These are phyloP conservation scores for Brachionus plicatilis DNA, from an alignment of 1,140 invertebrate species.

Conservation along the genomic window DNA sequence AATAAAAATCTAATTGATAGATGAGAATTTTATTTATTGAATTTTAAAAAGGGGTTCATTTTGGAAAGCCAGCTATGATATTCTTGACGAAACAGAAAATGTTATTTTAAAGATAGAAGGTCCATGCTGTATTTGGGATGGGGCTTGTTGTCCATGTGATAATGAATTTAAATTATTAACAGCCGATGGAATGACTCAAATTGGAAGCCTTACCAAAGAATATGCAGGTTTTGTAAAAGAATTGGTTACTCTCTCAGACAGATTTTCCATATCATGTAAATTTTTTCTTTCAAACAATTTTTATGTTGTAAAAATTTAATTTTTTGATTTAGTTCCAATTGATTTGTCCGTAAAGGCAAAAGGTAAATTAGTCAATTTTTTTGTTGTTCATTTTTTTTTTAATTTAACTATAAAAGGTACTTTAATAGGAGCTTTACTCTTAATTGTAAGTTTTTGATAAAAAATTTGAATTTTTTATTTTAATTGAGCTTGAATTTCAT, in stretches of 20 bases:
- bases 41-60: not conserved
- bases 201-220: not conserved
- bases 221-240: conserved; percentile 36
- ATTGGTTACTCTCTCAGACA: not conserved
- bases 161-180: conserved; percentile 34
- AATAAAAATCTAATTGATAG: not conserved
- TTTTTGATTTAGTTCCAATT: conserved; percentile 44
- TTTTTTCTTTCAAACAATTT: not conserved
- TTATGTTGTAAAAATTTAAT: not conserved
- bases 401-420: not conserved
- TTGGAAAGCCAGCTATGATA: conserved; percentile 26
- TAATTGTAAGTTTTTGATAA: conserved; percentile 38
- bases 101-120: conserved; percentile 19
- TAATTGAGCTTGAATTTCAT: not conserved
- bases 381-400: not conserved
- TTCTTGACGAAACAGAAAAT: not conserved
- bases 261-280: conserved; percentile 4
- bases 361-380: not conserved
- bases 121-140: conserved; percentile 34
- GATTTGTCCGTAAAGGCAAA: conserved; percentile 42
- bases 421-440: conserved; percentile 28
- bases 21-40: not conserved
- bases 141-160: conserved; percentile 32
- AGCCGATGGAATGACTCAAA: not conserved
- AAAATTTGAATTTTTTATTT: not conserved